Base-by-base conservation (phyloP, 2,888 invertebrate genomes). In the Esperia sulphurella region DNA sequence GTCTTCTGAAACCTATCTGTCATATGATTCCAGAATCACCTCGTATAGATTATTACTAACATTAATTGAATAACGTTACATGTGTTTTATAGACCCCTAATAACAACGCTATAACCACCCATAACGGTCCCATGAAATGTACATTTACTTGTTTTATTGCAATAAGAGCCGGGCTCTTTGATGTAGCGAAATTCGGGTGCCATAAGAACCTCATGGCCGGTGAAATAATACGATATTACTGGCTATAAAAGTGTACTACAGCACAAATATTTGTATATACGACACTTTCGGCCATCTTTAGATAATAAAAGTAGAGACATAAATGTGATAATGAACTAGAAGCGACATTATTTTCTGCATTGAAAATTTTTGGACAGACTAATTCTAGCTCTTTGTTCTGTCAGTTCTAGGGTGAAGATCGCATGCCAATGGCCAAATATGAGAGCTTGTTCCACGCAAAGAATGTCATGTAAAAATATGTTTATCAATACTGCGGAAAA, bases 221-320 rank as follows among this genome's bases (percentile, higher is more conserved):
- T 72, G 63, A 68, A 68, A 67, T 71, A 63, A 74, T 67, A 55
- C 59, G 54, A 56, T 71, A 70, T 72, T 65, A 58, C 57, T n/a
- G 38, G 45, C 51, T 57, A 61, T 76, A 75, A 76, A 77, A 65
- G 53, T 40, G 53, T 50, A 55, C 55, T 51, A 52, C 53, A 54
- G 55, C 63, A 65, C 68, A 69, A 73, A 75, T 74, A 74, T 77
- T 76, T 72, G 68, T 63, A 61, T 61, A 59, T 65, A 59, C 53
- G 46, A 50, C 59, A 51, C 57, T 58, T 61, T 57, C 55, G 57
- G 53, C 55, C 64, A 59, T 66, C 60, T 60, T 65, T 49, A 52
- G 49, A 55, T 54, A 60, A 52, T 65, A 70, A 66, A 69, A 58
- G 9, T 44, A 14, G 40, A 21, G 21, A 21, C 46, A 40, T 46